A percentile compares a stretch with the other conserved stretches of the same genome.
phyloP scores from a whole-genome alignment of 2,888 invertebrate species.

The Idaea straminata region DNA sequence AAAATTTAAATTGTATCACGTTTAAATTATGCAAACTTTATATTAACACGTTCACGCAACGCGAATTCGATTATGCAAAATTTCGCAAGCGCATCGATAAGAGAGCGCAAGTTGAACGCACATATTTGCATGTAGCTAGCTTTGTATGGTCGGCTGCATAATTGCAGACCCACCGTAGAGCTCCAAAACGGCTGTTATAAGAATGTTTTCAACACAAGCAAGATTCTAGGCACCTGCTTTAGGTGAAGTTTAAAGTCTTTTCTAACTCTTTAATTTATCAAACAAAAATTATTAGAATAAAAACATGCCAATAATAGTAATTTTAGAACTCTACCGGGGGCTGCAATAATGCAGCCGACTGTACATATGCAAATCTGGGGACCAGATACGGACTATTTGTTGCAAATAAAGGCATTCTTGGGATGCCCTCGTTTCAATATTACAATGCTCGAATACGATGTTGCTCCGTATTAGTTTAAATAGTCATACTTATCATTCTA shows the following conservation, averaged over 20 bases:
- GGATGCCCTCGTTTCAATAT: conserved; percentile 34
- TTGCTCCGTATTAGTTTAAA: not conserved
- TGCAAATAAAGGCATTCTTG: conserved; percentile 39
- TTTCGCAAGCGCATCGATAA: conserved; percentile 35
- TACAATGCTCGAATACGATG: not conserved
- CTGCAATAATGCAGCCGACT: too few species aligned
- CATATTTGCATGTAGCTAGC: conserved; percentile 31
- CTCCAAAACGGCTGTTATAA: too few species aligned
- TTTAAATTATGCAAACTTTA: conserved; percentile 39
- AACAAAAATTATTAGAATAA: too few species aligned
- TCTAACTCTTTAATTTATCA: too few species aligned
- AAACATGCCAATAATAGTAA: too few species aligned
- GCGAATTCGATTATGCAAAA: conserved; percentile 35
- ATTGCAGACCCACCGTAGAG: too few species aligned
- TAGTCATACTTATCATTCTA: not conserved
- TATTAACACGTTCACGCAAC: conserved; percentile 37
- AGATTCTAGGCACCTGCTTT: too few species aligned
- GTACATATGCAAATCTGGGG: conserved; percentile 16
- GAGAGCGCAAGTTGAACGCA: conserved; percentile 24
- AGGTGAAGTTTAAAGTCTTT: too few species aligned
- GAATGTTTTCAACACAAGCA: too few species aligned
- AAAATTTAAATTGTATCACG: conserved; percentile 41
- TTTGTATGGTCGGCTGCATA: too few species aligned
- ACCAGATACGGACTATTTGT: conserved; percentile 31
- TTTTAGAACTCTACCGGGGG: too few species aligned